Base-by-base conservation (phyloP, 1,140 invertebrate genomes). In the Pseudomyrmex concolor region DNA sequence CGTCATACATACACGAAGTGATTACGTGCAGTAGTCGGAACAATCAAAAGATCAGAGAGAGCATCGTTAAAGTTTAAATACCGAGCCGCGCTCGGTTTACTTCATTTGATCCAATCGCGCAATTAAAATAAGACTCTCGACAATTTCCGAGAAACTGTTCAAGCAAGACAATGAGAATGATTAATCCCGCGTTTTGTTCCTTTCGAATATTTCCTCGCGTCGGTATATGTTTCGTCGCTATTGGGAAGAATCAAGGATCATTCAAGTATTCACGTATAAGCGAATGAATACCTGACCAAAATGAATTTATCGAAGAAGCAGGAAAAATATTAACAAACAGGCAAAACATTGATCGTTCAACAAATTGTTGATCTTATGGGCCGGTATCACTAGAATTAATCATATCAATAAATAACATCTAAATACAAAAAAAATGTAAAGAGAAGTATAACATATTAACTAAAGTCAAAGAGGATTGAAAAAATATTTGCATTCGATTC, bases 111-210 rank as follows among this genome's bases (percentile, higher is more conserved):
- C 66, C 68, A 80, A 71, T 50, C 76, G 25, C 12, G 66, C 76
- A 80, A 80, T 80, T 80, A 80, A 80, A 70, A 80, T 60, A 51
- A 68, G 50, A 71, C 76, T 48, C 19, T 48, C 19, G 54, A 8
- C 54, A 70, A 71, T 80, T 34, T 80, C 76, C 22, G 22, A 80
- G 76, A 80, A 80, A 60, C 34, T 68, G 66, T 43, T 71, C 54
- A 7, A 15, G 54, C 64, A 50, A 60, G 76, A 80, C 70, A 70
- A 71, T 59, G 76, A 80, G 54, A 43, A 12, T 55, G 66, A 80
- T 80, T 80, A 80, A 71, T 59, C n/a, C 22, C 54, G 76, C 54
- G 43, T 15, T 68, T 48, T 34, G 51, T 22, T 59, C n/a, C 54
- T 22, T 34, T 71, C 15, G 43, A 48, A 59, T 17, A n/a, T 71